Evolutionary conservation across 35 echinoderm and acorn worm genomes (phyloP), one percentile per base, ranked within the genome.

Genomic region (Eucidaris tribuloides): DNA sequence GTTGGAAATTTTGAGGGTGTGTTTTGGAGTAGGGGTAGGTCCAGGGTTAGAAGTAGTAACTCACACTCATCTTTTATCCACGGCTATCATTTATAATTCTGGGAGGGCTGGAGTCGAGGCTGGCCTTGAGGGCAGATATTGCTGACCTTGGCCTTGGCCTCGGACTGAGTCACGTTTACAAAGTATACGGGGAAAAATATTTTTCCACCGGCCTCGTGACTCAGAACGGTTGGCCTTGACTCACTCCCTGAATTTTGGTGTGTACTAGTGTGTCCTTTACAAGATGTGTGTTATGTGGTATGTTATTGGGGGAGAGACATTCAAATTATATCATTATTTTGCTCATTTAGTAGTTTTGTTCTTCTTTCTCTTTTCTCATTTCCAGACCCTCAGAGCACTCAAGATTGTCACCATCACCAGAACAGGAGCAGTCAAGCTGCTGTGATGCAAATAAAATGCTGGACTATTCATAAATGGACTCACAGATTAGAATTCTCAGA

Each of bases 391-490:
- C 14, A 34, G 82, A 31, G 62, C 82, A 46, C 43, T 84, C 35
- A 84, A 84, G 82, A 70, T 84, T 31, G 36, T 84, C 6, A 63
- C 66, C 42, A 71, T 84, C 11, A 48, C 82, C 4, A 84, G 25
- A 19, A 84, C 30, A 6, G 82, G 82, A 84, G 82, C 82, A 3
- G 82, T 84, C 0, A 84, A 84, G 32, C 46, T 84, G 29, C 42
- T 71, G 25, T 84, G 62, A 84, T 65, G 19, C n/a, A n/a, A n/a
- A n/a, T n/a, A n/a, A n/a, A n/a, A n/a, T n/a, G n/a, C n/a, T n/a
- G n/a, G n/a, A n/a, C n/a, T n/a, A n/a, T n/a, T n/a, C n/a, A n/a
- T n/a, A n/a, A n/a, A n/a, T n/a, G n/a, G n/a, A n/a, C n/a, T n/a
- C n/a, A n/a, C n/a, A n/a, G n/a, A n/a, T n/a, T n/a, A n/a, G n/a